These are phyloP conservation scores for Tachina fera DNA, from an alignment of 2,888 invertebrate species.

Conservation along the genomic window DNA sequence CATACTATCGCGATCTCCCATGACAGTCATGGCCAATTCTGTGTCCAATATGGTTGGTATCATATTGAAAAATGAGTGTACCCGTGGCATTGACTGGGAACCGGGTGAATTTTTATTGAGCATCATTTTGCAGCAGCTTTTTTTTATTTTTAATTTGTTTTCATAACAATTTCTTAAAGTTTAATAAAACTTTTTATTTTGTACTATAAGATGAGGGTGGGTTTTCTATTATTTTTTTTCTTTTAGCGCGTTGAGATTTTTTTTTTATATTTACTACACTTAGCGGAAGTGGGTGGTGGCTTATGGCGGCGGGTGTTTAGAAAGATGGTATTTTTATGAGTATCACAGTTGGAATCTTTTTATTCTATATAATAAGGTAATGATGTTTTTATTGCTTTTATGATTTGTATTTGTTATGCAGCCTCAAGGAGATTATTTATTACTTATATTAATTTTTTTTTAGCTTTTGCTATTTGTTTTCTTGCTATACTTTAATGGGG, in stretches of 20 bases:
- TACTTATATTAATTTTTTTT: constrained; percentile 10
- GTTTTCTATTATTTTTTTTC: background rate
- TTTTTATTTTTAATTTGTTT: background rate
- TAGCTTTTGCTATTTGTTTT: constrained; percentile 19
- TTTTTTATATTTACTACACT: background rate
- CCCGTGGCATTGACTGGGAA: constrained; percentile 79
- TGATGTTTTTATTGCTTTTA: constrained; percentile 37
- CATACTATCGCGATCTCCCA: constrained; percentile 81
- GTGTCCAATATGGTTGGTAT: constrained; percentile 81
- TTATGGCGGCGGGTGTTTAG: constrained; percentile 1
- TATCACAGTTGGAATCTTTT: constrained; percentile 65
- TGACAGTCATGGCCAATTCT: constrained; percentile 80
- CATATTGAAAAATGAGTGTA: constrained; percentile 81
- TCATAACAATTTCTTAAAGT: background rate
- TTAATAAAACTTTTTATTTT: constrained; percentile 13
- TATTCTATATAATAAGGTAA: constrained; percentile 35
- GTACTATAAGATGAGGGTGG: constrained; percentile 18
- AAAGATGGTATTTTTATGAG: constrained; percentile 44
- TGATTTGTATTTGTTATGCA: constrained; percentile 47
- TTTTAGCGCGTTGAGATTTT: constrained; percentile 19
- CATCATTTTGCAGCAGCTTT: constrained; percentile 72
- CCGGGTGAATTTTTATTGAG: constrained; percentile 78
- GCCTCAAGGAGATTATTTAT: constrained; percentile 39
- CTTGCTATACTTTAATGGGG: background rate
- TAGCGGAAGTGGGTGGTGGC: background rate